Evolutionary conservation across 2,113 vertebrate genomes (phyloP), one percentile per base, ranked within the genome.

Genomic region (Hemiscyllium ocellatum): DNA sequence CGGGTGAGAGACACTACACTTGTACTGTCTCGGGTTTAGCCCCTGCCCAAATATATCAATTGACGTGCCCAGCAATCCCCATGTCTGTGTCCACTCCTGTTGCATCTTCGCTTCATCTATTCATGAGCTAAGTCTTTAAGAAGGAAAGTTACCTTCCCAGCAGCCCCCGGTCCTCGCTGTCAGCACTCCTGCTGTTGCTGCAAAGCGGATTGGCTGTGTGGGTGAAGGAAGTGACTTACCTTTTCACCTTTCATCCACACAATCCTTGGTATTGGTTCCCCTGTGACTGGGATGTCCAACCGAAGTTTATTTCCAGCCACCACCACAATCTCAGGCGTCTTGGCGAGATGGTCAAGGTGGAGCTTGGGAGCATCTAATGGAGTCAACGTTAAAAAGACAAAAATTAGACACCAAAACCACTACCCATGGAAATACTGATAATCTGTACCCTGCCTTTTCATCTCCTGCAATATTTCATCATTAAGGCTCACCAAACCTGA

Each of bases 241-340:
- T 99, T 98, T 96, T 99, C 99, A 37, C 99, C 99, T 97, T 98
- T 98, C 97, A 98, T 99, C 99, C 99, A 99, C 61, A 98, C 96
- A 96, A 98, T 98, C 96, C 98, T 98, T 95, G 99, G 99, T 69
- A 98, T 96, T 91, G 99, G 99, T 96, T 99, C 99, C 96, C 99
- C 99, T 91, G 97, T 98, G 96, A 99, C 97, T 6, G 99, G 99
- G 94, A 99, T 98, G 97, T 99, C 99, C 96, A 99, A 97, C 19
- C 99, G 98, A n/a, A 99, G 97, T 96, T 99, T 99, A 97, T 97
- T 99, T 97, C 99, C 99, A 95, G 99, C 99, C 96, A 99, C 98
- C 33, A 99, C 98, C 78, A 98, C 98, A 87, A 99, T 98, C 96
- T 98, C 97, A 42, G 97, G 97, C 89, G 98, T 98, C 96, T 98